Evolutionary conservation across 2,797 vertebrate genomes (phyloP), one percentile per base, ranked within the genome.

Genomic region (Sibirionetta formosa): DNA sequence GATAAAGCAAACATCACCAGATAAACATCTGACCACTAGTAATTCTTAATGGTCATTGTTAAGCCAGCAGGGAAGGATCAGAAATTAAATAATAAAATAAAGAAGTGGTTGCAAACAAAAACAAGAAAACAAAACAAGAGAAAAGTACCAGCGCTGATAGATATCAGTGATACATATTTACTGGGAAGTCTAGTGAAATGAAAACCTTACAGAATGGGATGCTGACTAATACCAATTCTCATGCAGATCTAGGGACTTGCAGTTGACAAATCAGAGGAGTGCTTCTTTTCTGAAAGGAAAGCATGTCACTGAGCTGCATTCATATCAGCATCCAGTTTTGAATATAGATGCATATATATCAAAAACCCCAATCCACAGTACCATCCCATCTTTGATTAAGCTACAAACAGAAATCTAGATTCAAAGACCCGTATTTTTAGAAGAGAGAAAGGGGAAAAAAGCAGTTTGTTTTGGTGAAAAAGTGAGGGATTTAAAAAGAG

Each of bases 1-100:
- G 56, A 95, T 81, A 86, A 94, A 96, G 63, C 40, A 86, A 94
- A 91, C 89, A 93, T 94, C 94, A 94, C 53, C 83, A 70, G 46
- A 81, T 85, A 96, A 96, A 90, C 53, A 96, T 94, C 80, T 93
- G 65, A 82, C 87, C 27, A 7, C 65, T 84, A 94, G 69, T 83
- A 87, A 95, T 93, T 93, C 81, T 92, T 94, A 95, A 94, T 80
- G 79, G 64, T 63, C 76, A 82, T 27, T 66, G 57, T 82, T 85
- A 91, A 92, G 61, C 84, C 77, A 88, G 66, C 79, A 95, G 76
- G 84, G 79, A 96, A 82, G 16, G 31, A 94, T 86, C 50, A 91
- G 38, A 1, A 0, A 53, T 82, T 90, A 48, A 48, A 24, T 24
- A 48, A 48, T 48, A 48, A 48, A 48, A 48, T 54, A 14, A 31